phyloP scores from a whole-genome alignment of 2,113 vertebrate genomes.

The Mormyrus lacerda region DNA sequence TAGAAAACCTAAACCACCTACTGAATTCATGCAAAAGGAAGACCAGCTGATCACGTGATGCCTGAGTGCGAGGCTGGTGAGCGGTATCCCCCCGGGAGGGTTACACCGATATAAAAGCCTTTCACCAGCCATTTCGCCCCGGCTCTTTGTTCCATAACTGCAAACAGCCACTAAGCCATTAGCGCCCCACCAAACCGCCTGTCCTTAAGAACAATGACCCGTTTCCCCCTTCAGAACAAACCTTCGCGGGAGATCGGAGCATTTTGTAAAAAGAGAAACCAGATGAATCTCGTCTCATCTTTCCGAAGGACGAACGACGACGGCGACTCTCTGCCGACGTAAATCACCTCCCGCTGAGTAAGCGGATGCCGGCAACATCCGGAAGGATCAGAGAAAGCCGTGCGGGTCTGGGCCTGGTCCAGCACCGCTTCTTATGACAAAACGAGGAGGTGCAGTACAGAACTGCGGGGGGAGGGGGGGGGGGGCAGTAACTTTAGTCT shows the following conservation, averaged over 20 bases:
- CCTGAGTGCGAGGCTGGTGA: neutral
- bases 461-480: neutral
- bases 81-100: neutral
- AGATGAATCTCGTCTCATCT: neutral
- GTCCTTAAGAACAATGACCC: neutral
- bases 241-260: neutral
- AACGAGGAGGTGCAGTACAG: neutral
- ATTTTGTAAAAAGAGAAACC: neutral
- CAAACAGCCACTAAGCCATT: neutral
- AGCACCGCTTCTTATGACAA: neutral
- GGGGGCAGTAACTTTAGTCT: neutral
- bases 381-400: neutral
- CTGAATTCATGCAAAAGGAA: neutral
- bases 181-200: neutral
- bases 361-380: neutral
- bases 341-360: neutral
- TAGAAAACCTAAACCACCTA: neutral
- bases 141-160: neutral
- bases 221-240: neutral
- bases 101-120: neutral
- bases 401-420: neutral
- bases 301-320: neutral
- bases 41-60: neutral
- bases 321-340: neutral
- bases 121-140: neutral